A percentile compares a stretch with the other conserved stretches of the same genome.
Evolutionary conservation across 2,113 vertebrate genomes (phyloP).

Genomic region (Otis tarda): DNA sequence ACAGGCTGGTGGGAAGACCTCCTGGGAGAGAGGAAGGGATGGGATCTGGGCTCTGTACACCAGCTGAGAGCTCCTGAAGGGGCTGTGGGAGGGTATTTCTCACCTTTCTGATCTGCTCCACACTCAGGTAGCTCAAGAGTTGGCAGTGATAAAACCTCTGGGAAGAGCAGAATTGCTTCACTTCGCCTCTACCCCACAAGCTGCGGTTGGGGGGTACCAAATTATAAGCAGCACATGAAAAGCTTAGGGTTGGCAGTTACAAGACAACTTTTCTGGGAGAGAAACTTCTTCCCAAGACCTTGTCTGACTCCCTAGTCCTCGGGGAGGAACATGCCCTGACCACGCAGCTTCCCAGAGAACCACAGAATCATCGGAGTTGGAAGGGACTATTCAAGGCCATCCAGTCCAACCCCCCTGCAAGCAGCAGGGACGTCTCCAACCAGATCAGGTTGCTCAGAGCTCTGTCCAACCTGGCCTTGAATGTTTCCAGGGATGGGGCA

Average conservation of each 20-base stretch:
- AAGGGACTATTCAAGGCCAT: no score
- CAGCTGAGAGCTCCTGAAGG: not conserved
- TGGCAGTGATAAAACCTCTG: not conserved
- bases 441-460: no score
- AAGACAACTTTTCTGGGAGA: not conserved
- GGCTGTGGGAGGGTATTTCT: not conserved
- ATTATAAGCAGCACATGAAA: not conserved
- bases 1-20: not conserved
- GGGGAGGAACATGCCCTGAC: not conserved
- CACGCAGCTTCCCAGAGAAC: no score
- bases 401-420: no score
- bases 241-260: not conserved
- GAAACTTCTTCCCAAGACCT: not conserved
- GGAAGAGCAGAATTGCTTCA: not conserved
- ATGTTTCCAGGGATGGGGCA: no score
- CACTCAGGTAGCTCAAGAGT: not conserved
- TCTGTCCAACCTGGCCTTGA: no score
- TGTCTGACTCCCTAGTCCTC: not conserved
- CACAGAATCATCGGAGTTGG: no score
- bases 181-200: not conserved
- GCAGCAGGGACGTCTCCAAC: no score
- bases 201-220: not conserved
- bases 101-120: not conserved
- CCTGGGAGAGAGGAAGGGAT: not conserved
- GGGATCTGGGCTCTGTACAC: not conserved